A percentile compares a stretch with the other conserved stretches of the same genome.
phyloP scores from a whole-genome alignment of 2,888 invertebrate genomes.

The Tetheella fluctuosa region DNA sequence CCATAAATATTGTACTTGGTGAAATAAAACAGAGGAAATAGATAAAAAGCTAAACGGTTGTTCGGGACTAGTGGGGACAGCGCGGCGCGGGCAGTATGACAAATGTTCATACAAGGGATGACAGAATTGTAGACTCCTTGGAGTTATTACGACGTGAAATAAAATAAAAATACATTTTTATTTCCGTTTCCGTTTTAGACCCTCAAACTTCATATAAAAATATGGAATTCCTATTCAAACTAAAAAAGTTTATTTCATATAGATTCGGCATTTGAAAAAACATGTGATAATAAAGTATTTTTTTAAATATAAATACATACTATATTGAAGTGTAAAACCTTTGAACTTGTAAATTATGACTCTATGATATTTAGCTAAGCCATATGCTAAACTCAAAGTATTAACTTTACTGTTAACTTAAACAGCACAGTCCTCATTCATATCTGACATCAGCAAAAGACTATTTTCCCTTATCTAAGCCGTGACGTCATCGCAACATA shows the following conservation, averaged over 20 bases:
- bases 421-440: background rate
- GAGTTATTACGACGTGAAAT: background rate
- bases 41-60: slow-evolving; percentile 75
- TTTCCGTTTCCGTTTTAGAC: no score
- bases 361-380: no score
- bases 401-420: background rate
- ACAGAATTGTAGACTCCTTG: background rate
- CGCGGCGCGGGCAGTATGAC: slow-evolving; percentile 64
- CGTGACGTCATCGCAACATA: slow-evolving; percentile 50
- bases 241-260: no score
- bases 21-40: slow-evolving; percentile 77
- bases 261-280: no score
- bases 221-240: no score
- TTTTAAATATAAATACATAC: no score
- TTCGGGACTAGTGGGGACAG: slow-evolving; percentile 43
- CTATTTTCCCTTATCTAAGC: slow-evolving; percentile 24
- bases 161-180: no score
- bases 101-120: slow-evolving; percentile 36
- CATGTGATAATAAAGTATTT: no score
- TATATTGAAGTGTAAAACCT: no score
- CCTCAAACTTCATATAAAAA: no score
- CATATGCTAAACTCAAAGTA: no score
- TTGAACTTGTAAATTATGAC: no score
- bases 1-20: slow-evolving; percentile 74
- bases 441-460: background rate